phyloP scores from a whole-genome alignment of 2,113 vertebrate genomes.

The Gnathonemus echidnorhynchus region DNA sequence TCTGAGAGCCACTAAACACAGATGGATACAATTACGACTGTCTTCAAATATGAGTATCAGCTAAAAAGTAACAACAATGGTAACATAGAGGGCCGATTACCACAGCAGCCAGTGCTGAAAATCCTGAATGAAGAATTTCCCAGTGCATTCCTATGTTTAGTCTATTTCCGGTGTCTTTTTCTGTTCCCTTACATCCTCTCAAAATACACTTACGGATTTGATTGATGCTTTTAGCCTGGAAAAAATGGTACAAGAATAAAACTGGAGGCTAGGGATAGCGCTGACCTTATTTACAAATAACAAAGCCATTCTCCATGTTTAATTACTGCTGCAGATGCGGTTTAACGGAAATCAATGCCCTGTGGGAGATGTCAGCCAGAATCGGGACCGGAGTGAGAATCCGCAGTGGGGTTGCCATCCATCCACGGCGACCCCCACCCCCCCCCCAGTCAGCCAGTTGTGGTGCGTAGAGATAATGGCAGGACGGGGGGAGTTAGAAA shows the following conservation, averaged over 20 bases:
- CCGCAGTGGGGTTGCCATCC: background rate
- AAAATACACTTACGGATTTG: background rate
- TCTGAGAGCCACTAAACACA: background rate
- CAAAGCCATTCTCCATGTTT: background rate
- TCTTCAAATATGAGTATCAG: background rate
- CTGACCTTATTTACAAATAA: conserved; percentile 12
- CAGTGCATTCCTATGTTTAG: background rate
- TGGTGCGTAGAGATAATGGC: background rate
- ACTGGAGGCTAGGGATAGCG: background rate
- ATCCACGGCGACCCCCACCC: background rate
- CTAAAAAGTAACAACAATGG: background rate
- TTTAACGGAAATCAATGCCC: conserved; percentile 4
- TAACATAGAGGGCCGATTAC: background rate
- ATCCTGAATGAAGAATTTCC: background rate
- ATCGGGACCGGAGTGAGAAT: background rate
- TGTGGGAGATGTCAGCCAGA: background rate
- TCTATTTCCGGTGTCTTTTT: background rate
- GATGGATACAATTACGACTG: background rate
- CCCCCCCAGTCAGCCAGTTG: background rate
- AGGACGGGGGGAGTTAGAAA: background rate
- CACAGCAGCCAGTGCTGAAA: background rate
- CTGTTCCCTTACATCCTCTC: background rate
- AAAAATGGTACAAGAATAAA: background rate
- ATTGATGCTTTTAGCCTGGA: background rate
- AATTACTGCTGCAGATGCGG: background rate